Conservation (phyloP, 2,797 vertebrate species). For the Falco biarmicus region DNA sequence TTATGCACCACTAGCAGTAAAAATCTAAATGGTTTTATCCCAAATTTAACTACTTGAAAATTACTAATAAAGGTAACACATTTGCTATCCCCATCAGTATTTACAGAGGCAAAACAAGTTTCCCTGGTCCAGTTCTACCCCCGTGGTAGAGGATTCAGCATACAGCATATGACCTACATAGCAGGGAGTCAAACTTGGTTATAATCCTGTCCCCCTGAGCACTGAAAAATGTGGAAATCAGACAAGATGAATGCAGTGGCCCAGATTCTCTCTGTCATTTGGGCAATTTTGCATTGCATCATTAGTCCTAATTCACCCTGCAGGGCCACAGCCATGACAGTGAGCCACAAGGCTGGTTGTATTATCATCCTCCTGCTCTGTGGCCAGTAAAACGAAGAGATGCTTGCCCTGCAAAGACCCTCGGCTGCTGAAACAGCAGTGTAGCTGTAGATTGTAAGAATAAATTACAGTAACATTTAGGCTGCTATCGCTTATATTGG, state of each 20-base stretch:
- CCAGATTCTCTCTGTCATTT: slow-evolving; percentile 36
- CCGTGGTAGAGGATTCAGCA: neutral
- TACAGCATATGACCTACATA: slow-evolving; percentile 38
- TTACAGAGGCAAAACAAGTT: neutral
- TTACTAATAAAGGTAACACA: neutral
- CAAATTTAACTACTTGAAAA: neutral
- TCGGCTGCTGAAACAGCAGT: neutral
- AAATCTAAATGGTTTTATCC: neutral
- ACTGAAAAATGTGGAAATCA: slow-evolving; percentile 57
- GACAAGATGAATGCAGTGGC: neutral
- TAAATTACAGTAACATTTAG: neutral
- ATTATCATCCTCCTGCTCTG: neutral
- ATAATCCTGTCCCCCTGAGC: slow-evolving; percentile 23
- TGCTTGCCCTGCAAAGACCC: neutral
- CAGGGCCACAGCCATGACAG: neutral
- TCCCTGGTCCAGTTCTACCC: neutral
- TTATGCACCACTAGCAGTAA: neutral
- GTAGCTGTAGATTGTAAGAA: neutral
- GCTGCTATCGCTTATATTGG: neutral
- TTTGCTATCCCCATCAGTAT: neutral
- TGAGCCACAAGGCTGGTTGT: neutral
- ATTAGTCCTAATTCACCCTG: neutral
- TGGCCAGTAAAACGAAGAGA: neutral
- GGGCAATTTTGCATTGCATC: slow-evolving; percentile 14
- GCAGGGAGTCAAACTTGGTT: slow-evolving; percentile 13